Evolutionary conservation across 2,888 invertebrate species (phyloP), one percentile per base, ranked within the genome.

Genomic region (Formica aserva): DNA sequence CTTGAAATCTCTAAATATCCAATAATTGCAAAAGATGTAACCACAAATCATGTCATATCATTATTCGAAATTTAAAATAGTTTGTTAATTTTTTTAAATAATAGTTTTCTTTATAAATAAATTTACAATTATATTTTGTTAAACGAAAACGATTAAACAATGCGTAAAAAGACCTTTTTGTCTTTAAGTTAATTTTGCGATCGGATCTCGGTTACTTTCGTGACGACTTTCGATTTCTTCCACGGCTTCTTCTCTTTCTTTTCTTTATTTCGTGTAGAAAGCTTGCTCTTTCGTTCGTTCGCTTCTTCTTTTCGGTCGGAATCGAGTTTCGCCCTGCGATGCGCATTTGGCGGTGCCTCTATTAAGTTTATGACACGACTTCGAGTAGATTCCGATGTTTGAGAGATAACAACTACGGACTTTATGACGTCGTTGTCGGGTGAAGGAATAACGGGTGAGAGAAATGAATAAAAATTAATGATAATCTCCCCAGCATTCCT

Each of bases 311-410:
- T 87, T 82, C 57, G 41, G 72, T 18, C 18, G 69, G 81, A 82
- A 78, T 87, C 84, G 84, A 85, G 85, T 87, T 82, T 85, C 87
- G 85, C 78, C 85, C 84, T 63, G 80, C 72, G 86, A 74, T 76
- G 84, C 80, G 69, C 82, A 85, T 78, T 80, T 78, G 82, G 69
- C 77, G 83, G 74, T 63, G 71, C 83, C 71, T 84, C 90, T 85
- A 89, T 91, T 88, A 89, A 90, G 83, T 89, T 88, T 88, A 87
- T 85, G 89, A 86, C 84, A 86, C 86, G 82, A 86, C 66, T 85
- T 88, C 86, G 87, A 91, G 87, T 91, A 89, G 88, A 85, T 88
- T 91, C 90, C 88, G 87, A 90, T 90, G 89, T 89, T 83, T 78
- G 85, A 80, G 63, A 82, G 82, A 88, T 87, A 84, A 84, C 83